These are phyloP conservation scores for Clamator glandarius DNA, from an alignment of 2,797 vertebrate species.

Conservation along the genomic window DNA sequence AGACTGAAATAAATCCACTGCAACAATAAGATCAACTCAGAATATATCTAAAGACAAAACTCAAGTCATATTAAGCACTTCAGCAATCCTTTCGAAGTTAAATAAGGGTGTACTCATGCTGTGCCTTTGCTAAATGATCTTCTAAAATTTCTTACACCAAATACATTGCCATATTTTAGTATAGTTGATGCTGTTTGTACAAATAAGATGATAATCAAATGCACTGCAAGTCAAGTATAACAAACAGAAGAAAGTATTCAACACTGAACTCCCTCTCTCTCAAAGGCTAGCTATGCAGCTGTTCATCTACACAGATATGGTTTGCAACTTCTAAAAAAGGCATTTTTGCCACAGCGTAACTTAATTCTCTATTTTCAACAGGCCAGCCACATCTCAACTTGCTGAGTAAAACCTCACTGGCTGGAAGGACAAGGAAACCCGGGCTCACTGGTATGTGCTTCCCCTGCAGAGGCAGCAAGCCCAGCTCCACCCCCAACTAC, in stretches of 20 bases:
- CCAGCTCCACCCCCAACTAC: background rate
- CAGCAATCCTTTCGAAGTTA: background rate
- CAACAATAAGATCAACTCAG: background rate
- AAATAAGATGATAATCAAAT: background rate
- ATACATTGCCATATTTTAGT: background rate
- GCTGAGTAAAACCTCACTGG: background rate
- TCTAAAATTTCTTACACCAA: background rate
- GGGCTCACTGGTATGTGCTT: fast-evolving
- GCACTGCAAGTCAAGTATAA: background rate
- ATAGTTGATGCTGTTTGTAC: background rate
- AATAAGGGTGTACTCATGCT: background rate
- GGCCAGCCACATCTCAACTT: fast-evolving
- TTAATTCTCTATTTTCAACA: background rate
- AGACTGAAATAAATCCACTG: background rate
- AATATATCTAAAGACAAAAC: background rate
- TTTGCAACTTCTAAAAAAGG: constrained; percentile 49
- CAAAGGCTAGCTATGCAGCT: background rate
- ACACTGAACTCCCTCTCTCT: background rate
- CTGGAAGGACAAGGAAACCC: background rate
- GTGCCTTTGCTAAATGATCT: background rate
- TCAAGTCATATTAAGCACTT: background rate
- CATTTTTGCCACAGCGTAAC: constrained; percentile 36
- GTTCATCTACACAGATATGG: background rate
- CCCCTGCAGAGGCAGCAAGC: background rate
- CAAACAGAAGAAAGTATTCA: background rate